Conservation (phyloP, 2,113 vertebrate genomes). For the Tretioscincus oriximinensis region DNA sequence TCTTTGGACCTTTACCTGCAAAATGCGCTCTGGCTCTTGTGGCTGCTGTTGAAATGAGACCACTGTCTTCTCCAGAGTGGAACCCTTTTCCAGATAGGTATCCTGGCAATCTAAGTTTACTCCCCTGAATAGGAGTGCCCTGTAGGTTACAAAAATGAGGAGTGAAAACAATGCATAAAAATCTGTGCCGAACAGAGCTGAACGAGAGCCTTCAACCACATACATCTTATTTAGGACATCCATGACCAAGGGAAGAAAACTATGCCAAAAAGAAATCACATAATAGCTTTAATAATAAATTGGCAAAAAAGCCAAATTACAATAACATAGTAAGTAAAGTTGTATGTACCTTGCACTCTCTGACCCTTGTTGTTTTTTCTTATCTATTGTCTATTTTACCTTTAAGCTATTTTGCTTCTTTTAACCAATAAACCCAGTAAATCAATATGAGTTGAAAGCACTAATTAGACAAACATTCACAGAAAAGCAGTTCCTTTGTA, state of each 20-base stretch:
- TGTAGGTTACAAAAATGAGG: slow-evolving; percentile 49
- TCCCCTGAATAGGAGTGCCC: slow-evolving; percentile 92
- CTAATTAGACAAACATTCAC: neutral
- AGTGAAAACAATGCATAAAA: neutral
- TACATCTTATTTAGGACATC: neutral
- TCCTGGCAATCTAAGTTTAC: slow-evolving; percentile 92
- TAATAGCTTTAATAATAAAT: neutral
- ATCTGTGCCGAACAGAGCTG: neutral
- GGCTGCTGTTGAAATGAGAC: slow-evolving; percentile 87
- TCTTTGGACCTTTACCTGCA: slow-evolving; percentile 70
- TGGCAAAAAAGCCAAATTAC: slow-evolving; percentile 1
- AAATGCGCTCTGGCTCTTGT: slow-evolving; percentile 86
- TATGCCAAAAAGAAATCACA: neutral
- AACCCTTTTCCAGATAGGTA: slow-evolving; percentile 96
- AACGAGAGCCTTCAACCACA: neutral
- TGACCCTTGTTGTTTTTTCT: neutral
- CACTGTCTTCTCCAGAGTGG: slow-evolving; percentile 89
- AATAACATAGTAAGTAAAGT: slow-evolving; percentile 19
- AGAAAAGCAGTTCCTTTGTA: neutral
- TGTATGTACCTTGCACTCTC: neutral
- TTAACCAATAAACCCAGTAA: neutral
- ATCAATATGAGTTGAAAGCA: neutral
- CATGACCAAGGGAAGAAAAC: slow-evolving; percentile 24
- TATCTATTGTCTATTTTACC: neutral
- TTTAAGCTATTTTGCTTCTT: neutral